Conservation (phyloP, 2,113 vertebrate species). For the Ceyx margarethae region DNA sequence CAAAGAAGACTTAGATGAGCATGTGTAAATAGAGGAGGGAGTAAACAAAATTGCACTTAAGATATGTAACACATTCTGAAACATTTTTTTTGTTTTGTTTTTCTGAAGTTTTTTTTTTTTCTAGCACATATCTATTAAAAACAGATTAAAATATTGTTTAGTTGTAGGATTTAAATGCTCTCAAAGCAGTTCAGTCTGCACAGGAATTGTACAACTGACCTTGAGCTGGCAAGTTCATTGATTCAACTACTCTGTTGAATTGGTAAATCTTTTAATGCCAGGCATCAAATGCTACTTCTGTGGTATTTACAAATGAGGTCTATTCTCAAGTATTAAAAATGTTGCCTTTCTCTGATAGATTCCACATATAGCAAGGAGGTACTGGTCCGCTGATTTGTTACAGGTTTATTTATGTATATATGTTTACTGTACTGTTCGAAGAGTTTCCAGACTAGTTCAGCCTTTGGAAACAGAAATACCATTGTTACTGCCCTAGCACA, state of each 20-base stretch:
- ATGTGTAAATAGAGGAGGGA: background rate
- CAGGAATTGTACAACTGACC: background rate
- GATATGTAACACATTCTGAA: background rate
- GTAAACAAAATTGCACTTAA: background rate
- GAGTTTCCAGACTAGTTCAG: background rate
- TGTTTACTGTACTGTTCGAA: background rate
- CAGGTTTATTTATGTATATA: background rate
- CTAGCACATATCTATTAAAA: background rate
- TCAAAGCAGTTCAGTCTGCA: background rate
- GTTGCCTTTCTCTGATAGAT: background rate
- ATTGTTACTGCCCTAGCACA: background rate
- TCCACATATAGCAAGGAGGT: background rate
- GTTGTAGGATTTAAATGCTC: background rate
- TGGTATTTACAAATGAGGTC: background rate
- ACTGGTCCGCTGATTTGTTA: background rate
- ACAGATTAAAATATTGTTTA: background rate
- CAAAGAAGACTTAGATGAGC: background rate
- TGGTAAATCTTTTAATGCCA: background rate
- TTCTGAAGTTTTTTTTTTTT: background rate
- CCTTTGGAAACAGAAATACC: background rate
- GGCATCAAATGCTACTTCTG: background rate
- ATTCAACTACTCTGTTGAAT: background rate
- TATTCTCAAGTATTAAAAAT: background rate
- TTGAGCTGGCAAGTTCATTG: background rate
- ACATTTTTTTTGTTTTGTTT: background rate